These are phyloP conservation scores for Buceros bicornis DNA, from an alignment of 2,797 vertebrate genomes.

Conservation along the genomic window DNA sequence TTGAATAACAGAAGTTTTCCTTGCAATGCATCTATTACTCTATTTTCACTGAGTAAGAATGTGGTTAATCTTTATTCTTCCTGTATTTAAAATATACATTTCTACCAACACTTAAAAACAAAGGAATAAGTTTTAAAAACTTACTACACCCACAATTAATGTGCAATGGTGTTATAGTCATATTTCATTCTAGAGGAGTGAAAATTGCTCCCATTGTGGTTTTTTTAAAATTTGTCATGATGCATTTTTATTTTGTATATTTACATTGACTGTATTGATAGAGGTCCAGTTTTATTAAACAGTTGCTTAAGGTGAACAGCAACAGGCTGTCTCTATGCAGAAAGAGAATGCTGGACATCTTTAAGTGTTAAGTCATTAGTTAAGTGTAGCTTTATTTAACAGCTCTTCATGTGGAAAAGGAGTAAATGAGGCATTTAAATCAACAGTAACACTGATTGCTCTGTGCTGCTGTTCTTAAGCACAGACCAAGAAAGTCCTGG, in stretches of 20 bases:
- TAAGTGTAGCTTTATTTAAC: constrained; percentile 26
- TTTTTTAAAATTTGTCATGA: background rate
- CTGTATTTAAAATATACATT: background rate
- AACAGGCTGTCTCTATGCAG: background rate
- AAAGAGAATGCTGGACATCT: background rate
- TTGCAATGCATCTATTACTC: background rate
- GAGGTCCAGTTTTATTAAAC: background rate
- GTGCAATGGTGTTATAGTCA: background rate
- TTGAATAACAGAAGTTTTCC: background rate
- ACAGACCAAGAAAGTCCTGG: background rate
- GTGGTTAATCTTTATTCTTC: background rate
- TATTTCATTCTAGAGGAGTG: background rate
- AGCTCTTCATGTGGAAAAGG: background rate
- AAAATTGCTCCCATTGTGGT: background rate
- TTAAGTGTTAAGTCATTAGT: background rate
- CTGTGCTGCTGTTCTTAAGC: background rate
- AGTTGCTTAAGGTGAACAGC: background rate
- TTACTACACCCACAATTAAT: background rate
- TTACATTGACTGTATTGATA: background rate
- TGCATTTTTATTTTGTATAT: background rate
- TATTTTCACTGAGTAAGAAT: background rate
- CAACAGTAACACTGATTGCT: background rate
- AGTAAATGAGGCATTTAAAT: constrained; percentile 34
- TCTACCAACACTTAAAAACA: background rate
- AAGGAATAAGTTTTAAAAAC: background rate